Evolutionary conservation across 2,113 vertebrate genomes (phyloP), one percentile per base, ranked within the genome.

Genomic region (Campylomormyrus numenius): DNA sequence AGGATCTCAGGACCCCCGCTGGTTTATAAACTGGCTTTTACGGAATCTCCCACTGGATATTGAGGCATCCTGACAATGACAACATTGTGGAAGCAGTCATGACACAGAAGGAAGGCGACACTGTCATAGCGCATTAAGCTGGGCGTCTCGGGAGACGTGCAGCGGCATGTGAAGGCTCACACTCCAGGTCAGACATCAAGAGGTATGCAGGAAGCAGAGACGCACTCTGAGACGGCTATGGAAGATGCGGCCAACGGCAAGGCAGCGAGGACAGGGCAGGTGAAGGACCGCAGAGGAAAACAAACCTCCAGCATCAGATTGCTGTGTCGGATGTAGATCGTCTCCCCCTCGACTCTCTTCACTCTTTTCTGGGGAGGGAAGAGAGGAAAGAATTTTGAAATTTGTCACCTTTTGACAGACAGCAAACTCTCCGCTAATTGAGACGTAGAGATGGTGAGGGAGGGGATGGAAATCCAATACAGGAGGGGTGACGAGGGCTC

Each of bases 281-380:
- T 92, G 92, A 94, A 88, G 92, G 89, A 49, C 92, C 62, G 94
- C 95, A 96, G 96, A 95, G 94, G 92, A 96, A 94, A 39, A 99
- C 98, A 97, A 98, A 99, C 98, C 98, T 99, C 98, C 97, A 99
- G 98, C 98, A 99, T 99, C 97, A 99, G 98, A 96, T 97, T 97
- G 97, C 98, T 99, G 98, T 99, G 98, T 95, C 98, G 99, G 96
- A 98, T 96, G 97, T 99, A 99, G 97, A 99, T 99, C 96, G 97
- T 99, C 97, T 99, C 98, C 96, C 97, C 97, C 97, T 99, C 98
- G 97, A 97, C 97, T 96, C 96, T 99, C 97, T 98, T 98, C 96
- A 97, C 96, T 97, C 97, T 99, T 96, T 97, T 99, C 98, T 99
- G 98, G 97, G 96, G 96, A 94, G 95, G 93, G 94, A 95, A 94